Percentiles rank a stretch among this genome's conserved stretches.
Evolutionary conservation across 2,797 vertebrate genomes (phyloP).

Genomic region (Paedocypris micromegethes): DNA sequence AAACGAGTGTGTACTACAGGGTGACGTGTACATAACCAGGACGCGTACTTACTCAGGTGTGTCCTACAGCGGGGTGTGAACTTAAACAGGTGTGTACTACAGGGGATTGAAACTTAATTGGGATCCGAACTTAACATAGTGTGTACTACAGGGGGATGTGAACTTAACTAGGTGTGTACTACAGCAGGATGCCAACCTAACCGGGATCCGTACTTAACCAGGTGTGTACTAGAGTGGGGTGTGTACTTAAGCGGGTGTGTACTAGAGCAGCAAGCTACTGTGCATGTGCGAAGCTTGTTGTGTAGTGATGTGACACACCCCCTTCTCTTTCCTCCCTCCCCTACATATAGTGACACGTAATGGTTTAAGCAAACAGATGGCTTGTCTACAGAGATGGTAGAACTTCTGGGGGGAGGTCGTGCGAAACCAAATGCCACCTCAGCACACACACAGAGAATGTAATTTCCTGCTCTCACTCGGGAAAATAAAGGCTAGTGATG

Average conservation of each 20-base stretch:
- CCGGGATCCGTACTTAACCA: too few relatives aligned
- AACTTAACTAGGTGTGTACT: too few relatives aligned
- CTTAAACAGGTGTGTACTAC: too few relatives aligned
- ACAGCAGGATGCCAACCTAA: too few relatives aligned
- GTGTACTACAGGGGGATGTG: too few relatives aligned
- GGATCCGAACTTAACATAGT: too few relatives aligned
- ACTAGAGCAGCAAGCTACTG: conserved; percentile 30
- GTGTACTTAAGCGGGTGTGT: conserved; percentile 40
- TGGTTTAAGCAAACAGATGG: conserved; percentile 74
- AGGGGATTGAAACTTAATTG: too few relatives aligned
- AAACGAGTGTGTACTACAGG: too few relatives aligned
- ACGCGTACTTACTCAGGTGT: too few relatives aligned
- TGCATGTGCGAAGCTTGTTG: neutral
- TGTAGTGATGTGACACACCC: conserved; percentile 37
- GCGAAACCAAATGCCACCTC: conserved; percentile 69
- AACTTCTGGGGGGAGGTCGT: conserved; percentile 69
- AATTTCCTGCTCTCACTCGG: conserved; percentile 65
- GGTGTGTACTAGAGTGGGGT: conserved; percentile 12
- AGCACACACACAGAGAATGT: conserved; percentile 65
- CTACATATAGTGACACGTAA: conserved; percentile 64
- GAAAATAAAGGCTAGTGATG: conserved; percentile 62
- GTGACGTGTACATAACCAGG: too few relatives aligned
- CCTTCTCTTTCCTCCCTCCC: conserved; percentile 28
- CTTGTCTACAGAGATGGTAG: conserved; percentile 68
- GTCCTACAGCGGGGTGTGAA: conserved; percentile 12